A percentile compares a stretch with the other conserved stretches of the same genome.
Conservation (phyloP, 2,888 invertebrate species). For the Nemurella pictetii region DNA sequence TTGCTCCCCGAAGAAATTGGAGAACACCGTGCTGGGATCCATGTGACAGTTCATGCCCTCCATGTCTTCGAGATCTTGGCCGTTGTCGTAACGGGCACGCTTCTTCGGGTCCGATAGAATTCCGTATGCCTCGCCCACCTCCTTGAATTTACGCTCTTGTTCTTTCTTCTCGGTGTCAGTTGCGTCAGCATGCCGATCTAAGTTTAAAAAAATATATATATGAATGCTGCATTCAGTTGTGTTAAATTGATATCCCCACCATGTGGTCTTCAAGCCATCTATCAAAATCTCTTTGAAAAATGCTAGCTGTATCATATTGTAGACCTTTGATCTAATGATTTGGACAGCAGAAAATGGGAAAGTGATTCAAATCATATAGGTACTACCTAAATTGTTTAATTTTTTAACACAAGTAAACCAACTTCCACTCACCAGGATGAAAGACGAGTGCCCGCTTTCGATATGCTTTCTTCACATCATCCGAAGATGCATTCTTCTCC, state of each 20-base stretch:
- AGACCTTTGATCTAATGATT: too few relatives aligned
- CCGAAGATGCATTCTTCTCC: slow-evolving; percentile 77
- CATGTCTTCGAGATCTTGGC: slow-evolving; percentile 83
- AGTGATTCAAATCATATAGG: slow-evolving; percentile 15
- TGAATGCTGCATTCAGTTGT: too few relatives aligned
- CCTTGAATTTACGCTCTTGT: slow-evolving; percentile 93
- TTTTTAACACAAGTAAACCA: not conserved
- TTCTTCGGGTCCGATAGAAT: slow-evolving; percentile 90
- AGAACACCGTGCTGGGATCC: slow-evolving; percentile 84
- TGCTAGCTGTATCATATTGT: too few relatives aligned
- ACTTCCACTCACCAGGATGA: slow-evolving; percentile 77
- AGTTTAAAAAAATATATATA: too few relatives aligned
- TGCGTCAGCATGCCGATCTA: slow-evolving; percentile 88
- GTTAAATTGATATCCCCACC: too few relatives aligned
- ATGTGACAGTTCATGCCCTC: slow-evolving; percentile 56
- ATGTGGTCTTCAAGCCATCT: too few relatives aligned
- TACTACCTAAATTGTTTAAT: not conserved
- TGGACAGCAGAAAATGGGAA: too few relatives aligned
- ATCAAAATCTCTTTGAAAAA: too few relatives aligned
- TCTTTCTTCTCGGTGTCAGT: slow-evolving; percentile 82
- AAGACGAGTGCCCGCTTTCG: slow-evolving; percentile 81
- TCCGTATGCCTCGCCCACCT: slow-evolving; percentile 94
- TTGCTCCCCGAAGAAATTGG: slow-evolving; percentile 72
- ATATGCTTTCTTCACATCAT: slow-evolving; percentile 95
- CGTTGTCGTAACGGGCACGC: slow-evolving; percentile 86